Evolutionary conservation across 2,113 vertebrate genomes (phyloP), one percentile per base, ranked within the genome.

Genomic region (Melanocharis versteri): DNA sequence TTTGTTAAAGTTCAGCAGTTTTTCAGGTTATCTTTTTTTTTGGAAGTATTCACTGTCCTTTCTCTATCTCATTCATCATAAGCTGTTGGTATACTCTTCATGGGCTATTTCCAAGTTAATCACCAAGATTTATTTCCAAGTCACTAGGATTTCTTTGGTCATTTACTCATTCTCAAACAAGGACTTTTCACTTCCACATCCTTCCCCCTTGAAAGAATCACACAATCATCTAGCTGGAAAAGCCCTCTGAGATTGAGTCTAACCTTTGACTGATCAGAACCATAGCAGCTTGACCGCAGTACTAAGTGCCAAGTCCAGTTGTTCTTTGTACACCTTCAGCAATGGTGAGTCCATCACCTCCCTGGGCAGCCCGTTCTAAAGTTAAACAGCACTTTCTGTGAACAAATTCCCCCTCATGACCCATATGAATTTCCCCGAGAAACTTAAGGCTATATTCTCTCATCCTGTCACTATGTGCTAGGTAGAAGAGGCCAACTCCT

Each of bases 81-180:
- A 86, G 8, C 2, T 71, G 5, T 6, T 76, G 5, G 3, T 76
- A 68, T 54, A 15, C 10, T 44, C 13, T 85, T 92, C 44, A 60
- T 21, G 44, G 17, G 5, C 19, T 76, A 33, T 88, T 87, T 92
- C 44, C 33, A 47, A 79, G 11, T 5, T 64, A 80, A 90, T 88
- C 69, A 92, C 31, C 44, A 83, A 87, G 60, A 93, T 68, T 72
- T 88, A 88, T 76, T 90, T 93, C 31, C 31, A 86, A 24, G 44
- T 76, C 83, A 80, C 57, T 64, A 28, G 62, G 7, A 68, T 83
- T 83, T 31, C 14, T 85, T 44, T 48, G 21, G 18, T 16, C 30
- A 35, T 62, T 93, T 75, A 68, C 19, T 68, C 6, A 28, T 82
- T 87, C 22, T 85, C 56, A 75, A 11, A 40, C 3, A 60, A 82